These are phyloP conservation scores for Caerostris darwini DNA, from an alignment of 1,140 invertebrate genomes.

Conservation along the genomic window DNA sequence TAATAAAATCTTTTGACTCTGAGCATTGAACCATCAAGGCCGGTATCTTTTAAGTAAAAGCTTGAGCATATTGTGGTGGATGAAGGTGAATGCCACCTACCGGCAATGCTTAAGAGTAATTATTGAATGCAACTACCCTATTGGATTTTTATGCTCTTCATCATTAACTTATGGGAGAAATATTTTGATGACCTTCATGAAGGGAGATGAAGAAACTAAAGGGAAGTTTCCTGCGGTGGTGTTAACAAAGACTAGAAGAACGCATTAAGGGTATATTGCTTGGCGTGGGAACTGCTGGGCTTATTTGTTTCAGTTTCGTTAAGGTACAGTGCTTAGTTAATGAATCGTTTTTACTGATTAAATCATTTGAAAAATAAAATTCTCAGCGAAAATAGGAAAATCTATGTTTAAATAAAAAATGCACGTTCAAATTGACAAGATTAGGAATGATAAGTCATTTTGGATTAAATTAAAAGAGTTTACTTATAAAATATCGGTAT, in stretches of 20 bases:
- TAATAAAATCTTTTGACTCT: slow-evolving; percentile 63
- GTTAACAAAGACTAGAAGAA: neutral
- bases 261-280: neutral
- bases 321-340: no score
- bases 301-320: no score
- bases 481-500: no score
- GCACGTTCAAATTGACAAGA: no score
- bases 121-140: slow-evolving; percentile 29
- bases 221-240: neutral
- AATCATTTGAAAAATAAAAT: no score
- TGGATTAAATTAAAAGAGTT: no score
- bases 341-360: no score
- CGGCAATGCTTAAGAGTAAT: slow-evolving; percentile 19
- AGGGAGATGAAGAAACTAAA: slow-evolving; percentile 3
- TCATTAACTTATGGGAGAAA: slow-evolving; percentile 21
- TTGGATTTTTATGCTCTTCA: slow-evolving; percentile 7
- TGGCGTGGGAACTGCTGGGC: neutral
- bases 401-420: no score
- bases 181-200: slow-evolving; percentile 39
- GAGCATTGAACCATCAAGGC: slow-evolving; percentile 72
- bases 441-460: no score
- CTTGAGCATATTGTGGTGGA: neutral
- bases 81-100: slow-evolving; percentile 69
- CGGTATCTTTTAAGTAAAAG: slow-evolving; percentile 53
- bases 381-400: no score